Evolutionary conservation across 1,140 invertebrate genomes (phyloP).

Genomic region (Eulimnadia texana): DNA sequence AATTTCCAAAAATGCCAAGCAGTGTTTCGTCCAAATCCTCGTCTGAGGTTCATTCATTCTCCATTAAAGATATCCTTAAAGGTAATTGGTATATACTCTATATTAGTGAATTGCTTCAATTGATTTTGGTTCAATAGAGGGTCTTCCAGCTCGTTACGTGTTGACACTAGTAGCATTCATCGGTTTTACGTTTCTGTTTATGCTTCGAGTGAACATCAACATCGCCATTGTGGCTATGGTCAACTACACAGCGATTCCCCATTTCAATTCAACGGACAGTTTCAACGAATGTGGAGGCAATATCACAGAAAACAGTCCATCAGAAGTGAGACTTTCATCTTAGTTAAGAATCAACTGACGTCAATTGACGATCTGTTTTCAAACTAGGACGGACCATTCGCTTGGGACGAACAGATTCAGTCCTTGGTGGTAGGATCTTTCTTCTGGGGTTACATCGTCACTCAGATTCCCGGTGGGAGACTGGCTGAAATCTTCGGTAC

Average conservation of each 20-base stretch:
- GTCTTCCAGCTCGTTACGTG: conserved; percentile 55
- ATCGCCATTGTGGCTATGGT: conserved; percentile 79
- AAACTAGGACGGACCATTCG: conserved; percentile 20
- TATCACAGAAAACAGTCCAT: not conserved
- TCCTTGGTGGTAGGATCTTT: conserved; percentile 27
- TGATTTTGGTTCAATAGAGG: too few species aligned
- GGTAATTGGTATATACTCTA: too few species aligned
- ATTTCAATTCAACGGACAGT: conserved; percentile 4
- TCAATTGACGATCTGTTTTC: too few species aligned
- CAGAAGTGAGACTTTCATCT: too few species aligned
- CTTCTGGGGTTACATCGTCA: conserved; percentile 28
- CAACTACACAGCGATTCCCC: conserved; percentile 23
- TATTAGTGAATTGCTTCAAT: too few species aligned
- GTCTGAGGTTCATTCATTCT: too few species aligned
- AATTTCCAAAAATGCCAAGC: too few species aligned
- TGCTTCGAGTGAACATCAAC: conserved; percentile 70
- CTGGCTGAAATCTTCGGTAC: conserved; percentile 56
- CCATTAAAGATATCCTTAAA: too few species aligned
- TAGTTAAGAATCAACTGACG: too few species aligned
- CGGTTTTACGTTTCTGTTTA: conserved; percentile 77
- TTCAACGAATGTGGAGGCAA: conserved; percentile 11
- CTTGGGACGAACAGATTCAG: conserved; percentile 25
- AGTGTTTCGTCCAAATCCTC: too few species aligned
- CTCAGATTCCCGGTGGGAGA: conserved; percentile 47
- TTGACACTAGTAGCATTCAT: conserved; percentile 68